A percentile compares a stretch with the other conserved stretches of the same genome.
Conservation (phyloP, 2,888 invertebrate genomes). For the Drosophila lutescens region DNA sequence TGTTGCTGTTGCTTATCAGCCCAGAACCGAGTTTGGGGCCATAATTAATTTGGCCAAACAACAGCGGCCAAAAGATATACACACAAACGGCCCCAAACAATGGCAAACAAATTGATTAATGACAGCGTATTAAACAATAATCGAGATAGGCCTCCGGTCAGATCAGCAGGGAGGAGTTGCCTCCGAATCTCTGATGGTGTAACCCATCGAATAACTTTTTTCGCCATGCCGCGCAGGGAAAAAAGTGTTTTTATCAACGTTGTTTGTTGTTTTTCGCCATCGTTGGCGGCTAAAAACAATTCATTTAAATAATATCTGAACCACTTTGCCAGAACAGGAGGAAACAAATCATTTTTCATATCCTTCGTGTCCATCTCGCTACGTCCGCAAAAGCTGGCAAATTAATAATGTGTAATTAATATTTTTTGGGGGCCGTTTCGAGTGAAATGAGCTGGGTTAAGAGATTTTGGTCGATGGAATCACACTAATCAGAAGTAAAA, state of each 20-base stretch:
- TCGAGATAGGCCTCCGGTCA: slow-evolving; percentile 70
- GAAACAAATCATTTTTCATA: slow-evolving; percentile 77
- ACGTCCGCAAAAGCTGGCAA: slow-evolving; percentile 48
- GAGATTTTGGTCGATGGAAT: slow-evolving; percentile 7
- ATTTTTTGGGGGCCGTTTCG: slow-evolving; percentile 46
- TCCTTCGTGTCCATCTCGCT: slow-evolving; percentile 45
- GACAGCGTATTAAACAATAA: slow-evolving; percentile 78
- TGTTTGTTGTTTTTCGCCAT: slow-evolving; percentile 14
- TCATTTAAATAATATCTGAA: slow-evolving; percentile 77
- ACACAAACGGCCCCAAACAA: slow-evolving; percentile 65
- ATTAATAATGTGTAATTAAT: slow-evolving; percentile 78
- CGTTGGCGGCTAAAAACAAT: slow-evolving; percentile 67
- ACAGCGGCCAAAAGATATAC: slow-evolving; percentile 36
- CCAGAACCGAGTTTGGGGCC: slow-evolving; percentile 53
- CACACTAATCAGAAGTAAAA: slow-evolving; percentile 5
- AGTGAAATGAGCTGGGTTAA: slow-evolving; percentile 7
- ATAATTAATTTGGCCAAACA: slow-evolving; percentile 75
- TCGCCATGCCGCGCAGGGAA: slow-evolving; percentile 19
- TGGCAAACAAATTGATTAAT: slow-evolving; percentile 77
- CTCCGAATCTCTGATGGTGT: slow-evolving; percentile 11
- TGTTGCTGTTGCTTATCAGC: slow-evolving; percentile 58
- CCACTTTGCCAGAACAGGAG: slow-evolving; percentile 57
- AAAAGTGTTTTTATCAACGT: slow-evolving; percentile 51
- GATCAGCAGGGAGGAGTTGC: slow-evolving; percentile 23
- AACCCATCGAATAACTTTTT: slow-evolving; percentile 43